A percentile compares a stretch with the other conserved stretches of the same genome.
Conservation (phyloP, 1,140 invertebrate species). For the Drosophila persimilis region DNA sequence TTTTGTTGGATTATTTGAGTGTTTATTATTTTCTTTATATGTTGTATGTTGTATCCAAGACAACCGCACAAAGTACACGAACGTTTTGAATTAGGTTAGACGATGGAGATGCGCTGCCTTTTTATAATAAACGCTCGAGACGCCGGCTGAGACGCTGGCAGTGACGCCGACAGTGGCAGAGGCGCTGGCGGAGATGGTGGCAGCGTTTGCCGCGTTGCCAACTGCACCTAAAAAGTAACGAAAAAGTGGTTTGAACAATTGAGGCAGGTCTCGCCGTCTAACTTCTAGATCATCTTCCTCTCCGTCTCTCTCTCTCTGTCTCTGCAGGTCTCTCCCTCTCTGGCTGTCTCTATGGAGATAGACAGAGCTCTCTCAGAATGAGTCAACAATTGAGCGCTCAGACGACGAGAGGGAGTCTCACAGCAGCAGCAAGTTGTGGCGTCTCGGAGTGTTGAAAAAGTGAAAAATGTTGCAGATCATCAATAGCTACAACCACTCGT, state of each 20-base stretch:
- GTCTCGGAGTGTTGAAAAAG: slow-evolving; percentile 53
- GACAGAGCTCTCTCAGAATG: slow-evolving; percentile 39
- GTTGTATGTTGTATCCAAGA: slow-evolving; percentile 33
- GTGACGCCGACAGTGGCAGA: slow-evolving; percentile 2
- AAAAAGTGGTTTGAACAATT: slow-evolving; percentile 65
- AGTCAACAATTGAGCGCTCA: slow-evolving; percentile 42
- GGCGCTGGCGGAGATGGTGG: slow-evolving; percentile 5
- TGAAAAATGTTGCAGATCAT: slow-evolving; percentile 76
- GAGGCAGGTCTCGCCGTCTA: slow-evolving; percentile 68
- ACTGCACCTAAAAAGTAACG: slow-evolving; percentile 66
- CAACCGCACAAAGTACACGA: slow-evolving; percentile 77
- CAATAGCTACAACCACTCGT: slow-evolving; percentile 24
- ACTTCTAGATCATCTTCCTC: slow-evolving; percentile 76
- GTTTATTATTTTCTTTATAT: slow-evolving; percentile 2
- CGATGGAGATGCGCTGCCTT: slow-evolving; percentile 82
- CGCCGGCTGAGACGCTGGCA: slow-evolving; percentile 20
- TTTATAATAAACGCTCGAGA: slow-evolving; percentile 75
- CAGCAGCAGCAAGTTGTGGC: not conserved
- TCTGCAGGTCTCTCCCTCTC: slow-evolving; percentile 14
- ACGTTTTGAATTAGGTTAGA: slow-evolving; percentile 82
- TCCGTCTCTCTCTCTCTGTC: slow-evolving; percentile 15
- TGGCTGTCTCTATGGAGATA: not conserved
- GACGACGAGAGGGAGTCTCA: slow-evolving; percentile 18
- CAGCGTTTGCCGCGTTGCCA: slow-evolving; percentile 53
- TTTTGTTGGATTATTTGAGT: slow-evolving; percentile 18